Evolutionary conservation across 1,140 invertebrate genomes (phyloP), one percentile per base, ranked within the genome.

Genomic region (Colletes gigas): DNA sequence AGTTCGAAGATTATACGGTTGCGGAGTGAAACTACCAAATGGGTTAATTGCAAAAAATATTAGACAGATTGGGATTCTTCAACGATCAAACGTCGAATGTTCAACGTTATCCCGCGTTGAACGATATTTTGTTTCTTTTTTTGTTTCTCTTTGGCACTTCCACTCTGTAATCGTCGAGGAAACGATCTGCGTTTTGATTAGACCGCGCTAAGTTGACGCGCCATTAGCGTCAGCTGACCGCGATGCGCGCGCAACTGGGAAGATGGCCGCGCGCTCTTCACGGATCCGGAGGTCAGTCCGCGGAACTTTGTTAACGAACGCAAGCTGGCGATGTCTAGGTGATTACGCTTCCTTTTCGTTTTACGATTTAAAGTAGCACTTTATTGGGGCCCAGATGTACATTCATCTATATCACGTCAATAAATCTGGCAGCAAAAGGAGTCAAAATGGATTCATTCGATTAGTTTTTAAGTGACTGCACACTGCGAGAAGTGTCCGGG

Each of bases 351-450:
- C 21, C 50, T 50, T 82, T 60, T 82, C 21, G 72, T 79, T 50
- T 85, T 86, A 55, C 63, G 17, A 57, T 73, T 83, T 65, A 57
- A 67, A 63, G 65, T 71, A 70, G 84, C 67, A 78, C 60, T 87
- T 72, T 81, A 83, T 81, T 55, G 73, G 85, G 59, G 54, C 21
- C 50, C 85, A 83, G 77, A 83, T 83, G 81, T 87, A 86, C 68
- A 73, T 67, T 65, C 59, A 72, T 87, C 69, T 83, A 86, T 80
- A 77, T 86, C 84, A 83, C 81, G 60, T 87, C 50, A 86, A 87
- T 86, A 87, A 87, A 87, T 83, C 81, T 86, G 84, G 71, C 83
- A 87, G 81, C 55, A 81, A 86, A 86, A 83, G 17, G 1, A 77
- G n/a, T 86, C 47, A 19, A 63, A 12, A 8, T 72, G 72, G 57